Evolutionary conservation across 2,888 invertebrate genomes (phyloP), one percentile per base, ranked within the genome.

Genomic region (Mythimna impura): DNA sequence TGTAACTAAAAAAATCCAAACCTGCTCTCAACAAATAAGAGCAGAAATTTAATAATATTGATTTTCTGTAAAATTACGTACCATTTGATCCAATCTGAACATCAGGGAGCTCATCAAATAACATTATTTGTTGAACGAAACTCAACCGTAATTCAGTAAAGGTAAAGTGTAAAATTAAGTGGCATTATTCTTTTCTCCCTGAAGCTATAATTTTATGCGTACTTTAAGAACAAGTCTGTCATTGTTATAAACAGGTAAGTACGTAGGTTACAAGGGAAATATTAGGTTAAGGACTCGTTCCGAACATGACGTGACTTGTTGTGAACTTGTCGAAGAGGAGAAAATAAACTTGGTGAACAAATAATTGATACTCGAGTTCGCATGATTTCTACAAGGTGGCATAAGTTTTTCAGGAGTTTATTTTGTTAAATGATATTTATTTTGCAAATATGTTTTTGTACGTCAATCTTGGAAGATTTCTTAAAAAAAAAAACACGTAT

Each of bases 201-300:
- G 57, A 58, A 78, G 83, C 78, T 72, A 83, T 81, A 71, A 76
- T 76, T 84, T 75, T 60, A 70, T 72, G 68, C 58, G 67, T 71
- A 74, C 62, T 50, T 74, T 25, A 66, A 62, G 71, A 76, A 84
- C 68, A 71, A 76, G 72, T 12, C 66, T 81, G 82, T 81, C 82
- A 83, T 76, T 81, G 73, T 78, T 84, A 81, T 66, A 71, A 75
- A 73, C 69, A 67, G 66, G 58, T 69, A 66, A 79, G 64, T 74
- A 72, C 66, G 65, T 71, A 58, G 55, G 71, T 76, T 71, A 80
- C 66, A 73, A 62, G 50, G 66, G 36, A 70, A 73, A 80, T 67
- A 73, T 76, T 65, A 68, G 55, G 67, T 82, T 82, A 71, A 14
- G 54, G 50, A 66, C 57, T 60, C 71, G 60, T 75, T 66, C 30